Evolutionary conservation across 2,797 vertebrate species (phyloP), one percentile per base, ranked within the genome.

Genomic region (Fringilla coelebs): DNA sequence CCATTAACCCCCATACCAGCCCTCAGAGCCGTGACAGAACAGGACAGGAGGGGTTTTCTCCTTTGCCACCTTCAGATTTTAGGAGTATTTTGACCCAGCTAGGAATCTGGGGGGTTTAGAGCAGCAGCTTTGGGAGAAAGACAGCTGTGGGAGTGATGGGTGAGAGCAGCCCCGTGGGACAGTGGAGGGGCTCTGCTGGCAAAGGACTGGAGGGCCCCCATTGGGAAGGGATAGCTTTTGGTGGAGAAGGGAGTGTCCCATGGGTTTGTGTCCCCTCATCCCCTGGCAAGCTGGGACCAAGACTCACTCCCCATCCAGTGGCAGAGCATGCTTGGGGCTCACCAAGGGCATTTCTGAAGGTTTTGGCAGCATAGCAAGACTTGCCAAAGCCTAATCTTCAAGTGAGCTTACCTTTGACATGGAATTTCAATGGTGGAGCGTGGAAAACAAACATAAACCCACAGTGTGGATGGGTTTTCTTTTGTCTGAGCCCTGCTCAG

Each of bases 391-490:
- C 82, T n/a, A 2, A 62, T 63, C 45, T 73, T 43, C 43, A 26
- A 6, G 54, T 1, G 4, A 46, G 7, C 8, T 88, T 78, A 95
- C 83, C 90, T 95, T 88, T 75, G n/a, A 28, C 80, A 48, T 4
- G 54, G 70, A 77, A 77, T 84, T 89, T 84, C 71, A 55, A 77
- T 3, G 18, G 40, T 22, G 58, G 43, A 88, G 51, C 2, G 0
- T 17, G 55, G 77, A 86, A 95, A 93, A 73, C 71, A 90, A 94
- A 58, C 86, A 46, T 17, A 68, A 96, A 62, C 66, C 77, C 86
- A 32, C 88, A 52, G 66, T 66, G 67, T 61, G 84, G 73, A 88
- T 92, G 84, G 52, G 34, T 91, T 89, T 83, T 49, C 49, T 57
- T 72, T 45, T 21, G 11, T 62, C 28, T 31, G 32, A 80, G 49